These are phyloP conservation scores for Gadus chalcogrammus DNA, from an alignment of 2,113 vertebrate genomes.

Conservation along the genomic window DNA sequence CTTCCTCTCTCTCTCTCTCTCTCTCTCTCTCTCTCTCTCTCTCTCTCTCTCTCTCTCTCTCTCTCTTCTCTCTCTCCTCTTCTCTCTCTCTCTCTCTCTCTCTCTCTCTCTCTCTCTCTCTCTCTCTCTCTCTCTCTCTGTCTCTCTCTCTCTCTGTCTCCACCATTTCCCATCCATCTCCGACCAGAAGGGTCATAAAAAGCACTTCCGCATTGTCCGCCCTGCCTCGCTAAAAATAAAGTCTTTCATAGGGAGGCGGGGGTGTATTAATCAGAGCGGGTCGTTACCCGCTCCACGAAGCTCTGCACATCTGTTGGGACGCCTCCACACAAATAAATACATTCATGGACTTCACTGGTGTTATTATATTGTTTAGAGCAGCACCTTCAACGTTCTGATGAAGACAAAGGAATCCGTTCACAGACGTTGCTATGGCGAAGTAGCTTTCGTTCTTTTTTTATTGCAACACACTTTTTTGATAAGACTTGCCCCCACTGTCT, in stretches of 20 bases:
- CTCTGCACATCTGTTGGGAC: not conserved
- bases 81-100: too few relatives aligned
- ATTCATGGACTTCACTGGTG: not conserved
- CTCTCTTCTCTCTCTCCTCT: too few relatives aligned
- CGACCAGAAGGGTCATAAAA: slow-evolving; percentile 51
- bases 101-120: not conserved
- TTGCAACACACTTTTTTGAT: not conserved
- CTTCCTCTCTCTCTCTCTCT: too few relatives aligned
- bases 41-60: slow-evolving; percentile 24
- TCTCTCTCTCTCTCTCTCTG: too few relatives aligned
- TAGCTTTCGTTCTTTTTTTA: not conserved
- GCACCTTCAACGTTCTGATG: not conserved
- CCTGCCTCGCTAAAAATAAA: slow-evolving; percentile 61
- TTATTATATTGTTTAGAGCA: not conserved
- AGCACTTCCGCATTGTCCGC: slow-evolving; percentile 43
- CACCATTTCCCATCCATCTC: slow-evolving; percentile 50
- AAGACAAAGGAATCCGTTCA: not conserved
- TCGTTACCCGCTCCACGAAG: slow-evolving; percentile 24
- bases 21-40: slow-evolving; percentile 12
- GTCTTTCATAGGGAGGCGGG: slow-evolving; percentile 28
- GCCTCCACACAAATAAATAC: not conserved
- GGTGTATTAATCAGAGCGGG: slow-evolving; percentile 55
- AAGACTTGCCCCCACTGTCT: not conserved
- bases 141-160: slow-evolving; percentile 4
- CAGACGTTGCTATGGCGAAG: not conserved